These are phyloP conservation scores for Atta colombica DNA, from an alignment of 1,140 invertebrate genomes.

Conservation along the genomic window DNA sequence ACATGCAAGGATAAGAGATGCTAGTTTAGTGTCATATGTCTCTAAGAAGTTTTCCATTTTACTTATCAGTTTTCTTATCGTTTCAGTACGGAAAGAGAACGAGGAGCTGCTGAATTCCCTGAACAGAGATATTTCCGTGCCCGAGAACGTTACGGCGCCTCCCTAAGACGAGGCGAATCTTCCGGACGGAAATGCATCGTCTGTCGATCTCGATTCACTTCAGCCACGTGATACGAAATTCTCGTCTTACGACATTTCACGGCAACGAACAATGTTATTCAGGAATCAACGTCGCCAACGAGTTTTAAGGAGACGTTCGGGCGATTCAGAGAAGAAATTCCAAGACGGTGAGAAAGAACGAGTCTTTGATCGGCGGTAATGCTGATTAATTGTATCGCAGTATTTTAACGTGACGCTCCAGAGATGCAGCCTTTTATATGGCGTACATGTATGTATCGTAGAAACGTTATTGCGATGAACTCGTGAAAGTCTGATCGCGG, in stretches of 20 bases:
- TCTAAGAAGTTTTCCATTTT: not conserved
- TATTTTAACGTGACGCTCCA: conserved; percentile 18
- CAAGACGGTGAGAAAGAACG: conserved; percentile 44
- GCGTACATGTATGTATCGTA: not conserved
- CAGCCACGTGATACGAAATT: conserved; percentile 25
- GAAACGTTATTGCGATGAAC: not conserved
- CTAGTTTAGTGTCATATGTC: not conserved
- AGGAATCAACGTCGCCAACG: not conserved
- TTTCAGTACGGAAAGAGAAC: conserved; percentile 86
- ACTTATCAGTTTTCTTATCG: conserved; percentile 24
- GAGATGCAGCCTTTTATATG: not conserved
- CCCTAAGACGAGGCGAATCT: conserved; percentile 64
- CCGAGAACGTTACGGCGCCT: conserved; percentile 78
- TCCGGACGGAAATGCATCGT: conserved; percentile 57
- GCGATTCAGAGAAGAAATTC: conserved; percentile 13
- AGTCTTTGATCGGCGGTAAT: not conserved
- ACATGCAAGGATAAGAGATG: not conserved
- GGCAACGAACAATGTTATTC: not conserved
- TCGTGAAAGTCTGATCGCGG: conserved; percentile 3
- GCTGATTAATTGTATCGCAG: conserved; percentile 29
- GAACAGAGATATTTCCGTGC: conserved; percentile 80
- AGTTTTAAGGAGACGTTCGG: not conserved
- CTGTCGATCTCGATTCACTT: conserved; percentile 27
- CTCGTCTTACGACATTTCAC: not conserved
- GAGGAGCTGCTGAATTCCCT: conserved; percentile 86